These are phyloP conservation scores for Drosophila lini DNA, from an alignment of 1,140 invertebrate genomes.

Conservation along the genomic window DNA sequence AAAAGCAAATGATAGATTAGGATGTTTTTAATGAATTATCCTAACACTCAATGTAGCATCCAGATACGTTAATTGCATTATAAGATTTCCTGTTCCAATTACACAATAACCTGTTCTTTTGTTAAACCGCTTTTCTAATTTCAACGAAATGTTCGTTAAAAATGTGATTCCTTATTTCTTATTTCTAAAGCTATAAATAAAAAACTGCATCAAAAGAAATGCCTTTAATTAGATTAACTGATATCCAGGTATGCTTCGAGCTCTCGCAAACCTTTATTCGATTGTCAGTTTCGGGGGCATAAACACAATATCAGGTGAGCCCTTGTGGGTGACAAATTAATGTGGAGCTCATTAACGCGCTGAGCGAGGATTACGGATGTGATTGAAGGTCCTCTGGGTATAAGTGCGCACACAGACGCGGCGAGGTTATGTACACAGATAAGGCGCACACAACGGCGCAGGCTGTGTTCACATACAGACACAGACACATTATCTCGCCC, in stretches of 20 bases:
- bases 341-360: conserved; percentile 81
- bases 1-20: too few species aligned
- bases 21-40: too few species aligned
- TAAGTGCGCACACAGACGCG: conserved; percentile 54
- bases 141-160: neutral
- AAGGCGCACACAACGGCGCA: conserved; percentile 32
- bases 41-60: too few species aligned
- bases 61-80: too few species aligned
- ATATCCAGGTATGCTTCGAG: conserved; percentile 2
- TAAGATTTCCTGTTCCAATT: too few species aligned
- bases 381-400: conserved; percentile 77
- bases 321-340: conserved; percentile 75
- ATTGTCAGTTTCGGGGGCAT: conserved; percentile 32
- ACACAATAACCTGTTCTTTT: too few species aligned
- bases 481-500: conserved; percentile 58
- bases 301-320: conserved; percentile 68
- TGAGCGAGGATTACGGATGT: conserved; percentile 80
- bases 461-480: conserved; percentile 15
- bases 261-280: conserved; percentile 50
- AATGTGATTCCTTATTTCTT: neutral
- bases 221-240: conserved; percentile 14
- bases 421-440: conserved; percentile 46
- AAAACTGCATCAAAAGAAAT: neutral
- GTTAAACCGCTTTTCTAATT: neutral
- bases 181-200: neutral